phyloP scores from a whole-genome alignment of 2,888 invertebrate genomes.

The Agrotis exclamationis region DNA sequence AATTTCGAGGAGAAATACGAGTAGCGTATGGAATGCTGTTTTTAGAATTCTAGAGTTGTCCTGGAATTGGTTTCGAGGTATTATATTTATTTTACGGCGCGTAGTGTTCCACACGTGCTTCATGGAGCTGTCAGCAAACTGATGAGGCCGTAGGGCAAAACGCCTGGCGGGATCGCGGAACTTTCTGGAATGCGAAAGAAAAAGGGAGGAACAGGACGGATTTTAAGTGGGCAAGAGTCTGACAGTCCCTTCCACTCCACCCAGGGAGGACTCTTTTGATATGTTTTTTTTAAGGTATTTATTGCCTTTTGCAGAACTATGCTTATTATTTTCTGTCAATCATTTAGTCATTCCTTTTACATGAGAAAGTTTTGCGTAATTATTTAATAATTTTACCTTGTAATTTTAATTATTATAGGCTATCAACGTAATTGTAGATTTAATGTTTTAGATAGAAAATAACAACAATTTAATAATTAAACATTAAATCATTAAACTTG shows the following conservation, averaged over 20 bases:
- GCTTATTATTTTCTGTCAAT: too few relatives aligned
- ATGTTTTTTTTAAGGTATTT: too few relatives aligned
- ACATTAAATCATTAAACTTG: not conserved
- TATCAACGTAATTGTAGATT: too few relatives aligned
- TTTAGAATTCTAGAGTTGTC: not conserved
- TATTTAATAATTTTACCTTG: not conserved
- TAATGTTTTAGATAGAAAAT: not conserved
- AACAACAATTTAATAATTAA: not conserved
- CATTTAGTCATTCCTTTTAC: not conserved
- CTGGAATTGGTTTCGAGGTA: not conserved
- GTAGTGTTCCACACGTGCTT: too few relatives aligned
- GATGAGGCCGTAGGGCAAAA: too few relatives aligned
- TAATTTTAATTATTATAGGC: not conserved
- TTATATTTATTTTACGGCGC: not conserved
- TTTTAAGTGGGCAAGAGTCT: too few relatives aligned
- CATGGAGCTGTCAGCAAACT: too few relatives aligned
- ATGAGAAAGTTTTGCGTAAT: not conserved
- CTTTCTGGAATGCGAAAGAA: too few relatives aligned
- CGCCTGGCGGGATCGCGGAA: too few relatives aligned
- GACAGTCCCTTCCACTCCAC: too few relatives aligned
- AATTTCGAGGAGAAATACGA: slow-evolving; percentile 1
- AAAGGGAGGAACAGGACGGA: too few relatives aligned
- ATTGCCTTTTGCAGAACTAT: not conserved
- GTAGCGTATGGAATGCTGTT: not conserved
- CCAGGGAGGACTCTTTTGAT: too few relatives aligned